Conservation (phyloP, 1,140 invertebrate genomes). For the Diachasmimorpha longicaudata region DNA sequence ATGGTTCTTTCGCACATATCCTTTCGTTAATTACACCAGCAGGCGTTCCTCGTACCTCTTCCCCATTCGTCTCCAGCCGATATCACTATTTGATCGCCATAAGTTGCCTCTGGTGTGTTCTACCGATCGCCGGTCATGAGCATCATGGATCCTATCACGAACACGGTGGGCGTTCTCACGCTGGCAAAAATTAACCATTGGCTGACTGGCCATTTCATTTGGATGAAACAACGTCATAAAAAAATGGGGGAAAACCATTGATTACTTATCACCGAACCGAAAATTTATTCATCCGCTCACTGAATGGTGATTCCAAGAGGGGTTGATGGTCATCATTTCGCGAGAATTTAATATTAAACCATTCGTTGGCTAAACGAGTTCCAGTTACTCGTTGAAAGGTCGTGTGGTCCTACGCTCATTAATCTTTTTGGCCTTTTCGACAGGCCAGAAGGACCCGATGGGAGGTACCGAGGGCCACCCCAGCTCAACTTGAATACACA, state of each 20-base stretch:
- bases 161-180: slow-evolving; percentile 6
- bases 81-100: slow-evolving; percentile 38
- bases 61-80: slow-evolving; percentile 10
- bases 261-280: not conserved
- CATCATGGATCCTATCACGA: not conserved
- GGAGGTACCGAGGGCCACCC: not conserved
- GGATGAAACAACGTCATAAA: not conserved
- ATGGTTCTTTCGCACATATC: slow-evolving; percentile 14
- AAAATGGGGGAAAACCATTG: not conserved
- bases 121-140: slow-evolving; percentile 25
- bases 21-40: slow-evolving; percentile 42
- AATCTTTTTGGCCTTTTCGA: not conserved
- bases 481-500: not conserved
- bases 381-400: not conserved
- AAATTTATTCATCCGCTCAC: not conserved
- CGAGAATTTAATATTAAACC: not conserved
- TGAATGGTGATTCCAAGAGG: not conserved
- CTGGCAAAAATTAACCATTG: not conserved
- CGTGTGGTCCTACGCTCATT: not conserved
- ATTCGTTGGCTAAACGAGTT: not conserved
- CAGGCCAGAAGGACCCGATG: not conserved
- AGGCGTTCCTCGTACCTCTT: slow-evolving; percentile 10
- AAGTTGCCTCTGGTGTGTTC: slow-evolving; percentile 26
- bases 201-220: not conserved
- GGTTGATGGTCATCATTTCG: not conserved